Evolutionary conservation across 2,888 invertebrate genomes (phyloP), one percentile per base, ranked within the genome.

Genomic region (Platycheirus rosarum): DNA sequence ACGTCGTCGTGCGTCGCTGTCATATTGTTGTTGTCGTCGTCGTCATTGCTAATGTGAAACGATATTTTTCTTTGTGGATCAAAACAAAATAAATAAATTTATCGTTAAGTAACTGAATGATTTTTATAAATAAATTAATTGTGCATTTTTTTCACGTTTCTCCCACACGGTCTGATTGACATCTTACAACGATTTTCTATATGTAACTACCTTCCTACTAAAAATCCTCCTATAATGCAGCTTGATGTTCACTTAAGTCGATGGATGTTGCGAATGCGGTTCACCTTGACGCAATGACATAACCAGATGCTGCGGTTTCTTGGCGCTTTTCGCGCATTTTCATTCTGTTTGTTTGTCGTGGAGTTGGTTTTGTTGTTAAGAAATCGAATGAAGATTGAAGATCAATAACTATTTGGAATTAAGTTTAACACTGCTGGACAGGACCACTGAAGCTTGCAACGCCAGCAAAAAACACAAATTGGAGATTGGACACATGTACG

Each of bases 241-340:
- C 40, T 66, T 70, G 80, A 71, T 75, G 71, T 80, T 65, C 76
- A 44, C 60, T 66, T n/a, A 51, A 46, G 46, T 62, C 35, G 48
- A 48, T 65, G 62, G 62, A 48, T 65, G 71, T 57, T 63, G 76
- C 82, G 77, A 82, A 77, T 82, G 82, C 68, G 48, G 77, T 73
- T 82, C 51, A 77, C 82, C 82, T 82, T 82, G 82, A 73, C 68
- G 76, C 71, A 77, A 73, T 77, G 77, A 82, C 73, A 82, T 82
- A 82, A 82, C 68, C 76, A 76, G 82, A 77, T 77, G 82, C 70
- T 75, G 70, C 70, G 65, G 57, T 69, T 70, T 65, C 53, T 14
- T 76, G 46, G 53, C 63, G 42, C 42, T 79, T 79, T 79, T 69
- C 79, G 35, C 29, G 60, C 26, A 66, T 62, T 78, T 78, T 66